Base-by-base conservation (phyloP, 2,888 invertebrate genomes). In the Monochamus alternatus region DNA sequence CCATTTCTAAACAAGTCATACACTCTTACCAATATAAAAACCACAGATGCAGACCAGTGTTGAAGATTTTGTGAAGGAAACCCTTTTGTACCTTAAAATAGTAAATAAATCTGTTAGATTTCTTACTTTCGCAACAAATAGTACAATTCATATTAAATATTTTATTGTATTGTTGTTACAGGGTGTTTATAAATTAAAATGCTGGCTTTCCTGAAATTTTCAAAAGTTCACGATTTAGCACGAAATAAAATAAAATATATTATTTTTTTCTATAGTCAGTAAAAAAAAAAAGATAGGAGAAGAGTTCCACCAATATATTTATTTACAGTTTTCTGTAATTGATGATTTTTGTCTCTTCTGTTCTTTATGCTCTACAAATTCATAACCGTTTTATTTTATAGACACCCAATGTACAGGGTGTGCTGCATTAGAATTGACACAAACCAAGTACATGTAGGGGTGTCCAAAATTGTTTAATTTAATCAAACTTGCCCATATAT, bases 51-150 rank as follows among this genome's bases (percentile, higher is more conserved):
- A 59, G 43, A 22, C 38, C 43, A 68, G 68, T 59, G 58, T 71
- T 71, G 43, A 71, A 31, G 62, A 62, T 63, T 32, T 63, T 59
- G n/a, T 31, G 31, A 47, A 60, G 43, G 12, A 44, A 60, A 31
- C 59, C 71, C 51, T 69, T 71, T 71, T 71, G 63, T 71, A 71
- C 71, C 63, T 63, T 70, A n/a, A 51, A 31, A 69, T 51, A 47
- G 47, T 47, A 58, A 69, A 60, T 69, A 58, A 68, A 68, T 58
- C 22, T 62, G 60, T 69, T 66, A 52, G 47, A 31, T 66, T 66
- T 66, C 60, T 51, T 44, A 51, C 60, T 70, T 70, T 60, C 38
- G 51, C 44, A 63, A 60, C 22, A 52, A 3, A 71, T 62, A 71
- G 63, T 63, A 71, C 63, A 71, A 71, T 63, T 63, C 31, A 51